Evolutionary conservation across 2,113 vertebrate genomes (phyloP), one percentile per base, ranked within the genome.

Genomic region (Rousettus leschenaultii): DNA sequence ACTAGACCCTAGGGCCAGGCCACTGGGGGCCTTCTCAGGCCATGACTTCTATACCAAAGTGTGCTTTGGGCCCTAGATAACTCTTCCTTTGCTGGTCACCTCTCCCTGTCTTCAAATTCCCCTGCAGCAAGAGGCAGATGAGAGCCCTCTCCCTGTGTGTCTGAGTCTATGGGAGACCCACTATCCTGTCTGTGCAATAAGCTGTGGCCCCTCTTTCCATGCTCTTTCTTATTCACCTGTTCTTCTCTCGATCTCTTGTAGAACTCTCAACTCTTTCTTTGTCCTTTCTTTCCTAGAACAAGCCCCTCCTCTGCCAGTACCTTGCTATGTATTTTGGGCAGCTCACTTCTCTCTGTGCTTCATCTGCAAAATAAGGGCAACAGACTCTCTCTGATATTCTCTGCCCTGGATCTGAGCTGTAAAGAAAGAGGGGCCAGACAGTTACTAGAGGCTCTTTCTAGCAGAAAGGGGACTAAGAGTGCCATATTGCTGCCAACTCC

Each of bases 11-110:
- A 78, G 88, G 89, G 88, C 97, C 95, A 97, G 86, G 86, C 51
- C 80, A 59, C 68, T 26, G 30, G 88, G 90, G 95, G 94, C 38
- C 38, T 74, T 96, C 95, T 94, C 51, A 85, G 96, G 88, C 75
- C 95, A 95, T 6, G 75, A 24, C 33, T 82, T 71, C 38, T 61
- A 33, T 19, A 71, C 43, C 70, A 68, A 59, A 70, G 65, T 21
- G 6, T 74, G 40, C 38, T 48, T 40, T 33, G 45, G 87, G 68
- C 10, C 80, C 53, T 22, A 35, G 59, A 35, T 16, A 21, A 30
- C 43, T 43, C 65, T 38, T 51, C 80, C 75, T 22, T 6, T 66
- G 73, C 45, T 57, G 19, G 33, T 66, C 30, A 33, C n/a, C 21
- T 10, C 14, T 55, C 65, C 35, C 33, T 19, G 43, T n/a, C 19